Evolutionary conservation across 2,113 vertebrate genomes (phyloP).

Genomic region (Oreotragus oreotragus): DNA sequence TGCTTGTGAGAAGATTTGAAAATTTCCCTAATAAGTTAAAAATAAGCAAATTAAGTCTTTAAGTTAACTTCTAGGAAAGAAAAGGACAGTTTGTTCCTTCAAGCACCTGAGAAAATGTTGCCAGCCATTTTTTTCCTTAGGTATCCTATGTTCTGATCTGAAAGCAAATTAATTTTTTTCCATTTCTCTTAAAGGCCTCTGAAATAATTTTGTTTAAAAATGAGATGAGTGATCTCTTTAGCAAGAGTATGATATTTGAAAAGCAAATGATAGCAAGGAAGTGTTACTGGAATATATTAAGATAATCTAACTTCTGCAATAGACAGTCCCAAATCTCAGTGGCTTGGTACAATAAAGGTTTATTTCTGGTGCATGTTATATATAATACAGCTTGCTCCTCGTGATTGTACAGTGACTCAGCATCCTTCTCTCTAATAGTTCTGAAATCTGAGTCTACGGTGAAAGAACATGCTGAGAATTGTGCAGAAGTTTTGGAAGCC

Average conservation of each 20-base stretch:
- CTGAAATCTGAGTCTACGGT: not conserved
- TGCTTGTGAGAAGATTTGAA: not conserved
- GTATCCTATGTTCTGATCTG: not conserved
- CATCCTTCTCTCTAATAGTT: not conserved
- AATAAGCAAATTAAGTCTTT: not conserved
- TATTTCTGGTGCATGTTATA: not conserved
- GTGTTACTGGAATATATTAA: not conserved
- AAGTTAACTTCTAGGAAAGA: not conserved
- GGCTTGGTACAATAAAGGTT: not conserved
- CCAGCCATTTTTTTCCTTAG: not conserved
- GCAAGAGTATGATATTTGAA: not conserved
- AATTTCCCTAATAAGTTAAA: not conserved
- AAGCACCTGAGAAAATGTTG: not conserved
- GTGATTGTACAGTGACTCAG: not conserved
- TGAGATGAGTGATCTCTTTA: not conserved
- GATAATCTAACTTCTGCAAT: not conserved
- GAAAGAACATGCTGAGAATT: not conserved
- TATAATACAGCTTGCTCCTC: not conserved
- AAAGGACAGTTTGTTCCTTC: not conserved
- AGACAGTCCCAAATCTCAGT: not conserved
- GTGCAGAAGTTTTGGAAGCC: not conserved
- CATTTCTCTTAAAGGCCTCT: not conserved
- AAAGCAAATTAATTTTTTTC: not conserved
- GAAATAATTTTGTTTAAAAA: conserved; percentile 5
- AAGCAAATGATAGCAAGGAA: not conserved